Conservation (phyloP, 2,888 invertebrate species). For the Onchidella celtica region DNA sequence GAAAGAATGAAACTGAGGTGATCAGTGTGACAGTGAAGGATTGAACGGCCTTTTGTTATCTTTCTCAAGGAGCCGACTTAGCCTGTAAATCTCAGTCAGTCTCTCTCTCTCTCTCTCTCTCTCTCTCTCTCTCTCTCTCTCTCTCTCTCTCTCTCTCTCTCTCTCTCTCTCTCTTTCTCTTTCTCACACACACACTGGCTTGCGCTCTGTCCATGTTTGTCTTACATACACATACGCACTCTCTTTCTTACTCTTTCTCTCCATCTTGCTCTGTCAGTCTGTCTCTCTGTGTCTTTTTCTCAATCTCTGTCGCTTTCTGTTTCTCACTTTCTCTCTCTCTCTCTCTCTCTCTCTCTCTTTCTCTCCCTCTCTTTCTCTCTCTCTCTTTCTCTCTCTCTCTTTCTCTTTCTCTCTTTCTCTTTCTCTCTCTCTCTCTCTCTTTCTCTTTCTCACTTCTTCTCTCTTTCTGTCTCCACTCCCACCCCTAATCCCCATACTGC, state of each 20-base stretch:
- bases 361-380: background rate
- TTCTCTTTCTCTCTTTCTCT: background rate
- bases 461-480: background rate
- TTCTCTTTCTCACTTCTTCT: background rate
- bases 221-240: background rate
- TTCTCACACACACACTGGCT: background rate
- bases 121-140: background rate
- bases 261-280: background rate
- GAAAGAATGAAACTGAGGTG: too few species aligned
- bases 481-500: background rate
- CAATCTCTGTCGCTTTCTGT: too few species aligned
- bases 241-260: background rate
- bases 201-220: background rate
- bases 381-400: background rate
- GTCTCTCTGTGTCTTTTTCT: background rate
- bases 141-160: background rate
- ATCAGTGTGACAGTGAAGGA: too few species aligned
- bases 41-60: too few species aligned
- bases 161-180: background rate
- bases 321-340: background rate
- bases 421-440: background rate
- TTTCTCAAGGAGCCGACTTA: too few species aligned
- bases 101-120: too few species aligned
- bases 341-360: background rate
- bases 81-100: too few species aligned